phyloP scores from a whole-genome alignment of 1,140 invertebrate species.

The Drosophila orena region DNA sequence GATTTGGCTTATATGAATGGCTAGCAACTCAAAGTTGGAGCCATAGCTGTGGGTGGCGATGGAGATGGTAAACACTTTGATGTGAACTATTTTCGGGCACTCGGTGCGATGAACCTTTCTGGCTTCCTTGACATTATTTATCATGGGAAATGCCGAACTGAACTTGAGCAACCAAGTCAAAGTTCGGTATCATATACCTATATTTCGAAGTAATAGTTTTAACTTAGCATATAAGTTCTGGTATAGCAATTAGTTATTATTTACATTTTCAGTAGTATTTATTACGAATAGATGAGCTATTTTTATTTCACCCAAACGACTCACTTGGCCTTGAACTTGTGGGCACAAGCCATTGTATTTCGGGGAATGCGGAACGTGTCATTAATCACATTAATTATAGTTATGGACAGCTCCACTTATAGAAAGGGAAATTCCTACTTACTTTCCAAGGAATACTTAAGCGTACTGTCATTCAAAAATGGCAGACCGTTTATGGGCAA shows the following conservation, averaged over 20 bases:
- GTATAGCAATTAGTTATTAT: neutral
- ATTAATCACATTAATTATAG: conserved; percentile 28
- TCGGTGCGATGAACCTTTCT: conserved; percentile 24
- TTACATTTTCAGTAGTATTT: neutral
- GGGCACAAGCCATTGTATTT: conserved; percentile 7
- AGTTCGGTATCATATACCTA: neutral
- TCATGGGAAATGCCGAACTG: conserved; percentile 10
- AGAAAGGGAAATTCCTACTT: conserved; percentile 34
- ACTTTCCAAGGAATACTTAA: conserved; percentile 32
- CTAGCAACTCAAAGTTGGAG: conserved; percentile 16
- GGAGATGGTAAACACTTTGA: conserved; percentile 40
- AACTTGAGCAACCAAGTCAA: conserved; percentile 12
- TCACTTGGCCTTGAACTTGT: conserved; percentile 56
- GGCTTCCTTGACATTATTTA: conserved; percentile 40
- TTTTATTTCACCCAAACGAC: conserved; percentile 10
- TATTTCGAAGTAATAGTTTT: too few species aligned
- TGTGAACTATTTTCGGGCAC: conserved; percentile 33
- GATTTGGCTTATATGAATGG: conserved; percentile 41
- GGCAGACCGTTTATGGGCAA: neutral
- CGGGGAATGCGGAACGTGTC: conserved; percentile 35
- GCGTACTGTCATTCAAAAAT: conserved; percentile 13
- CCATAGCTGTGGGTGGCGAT: conserved; percentile 6
- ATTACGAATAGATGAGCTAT: conserved; percentile 1
- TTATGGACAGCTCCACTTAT: conserved; percentile 13
- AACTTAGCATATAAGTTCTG: too few species aligned